These are phyloP conservation scores for Leptinotarsa undecemlineata DNA, from an alignment of 1,140 invertebrate genomes.

Conservation along the genomic window DNA sequence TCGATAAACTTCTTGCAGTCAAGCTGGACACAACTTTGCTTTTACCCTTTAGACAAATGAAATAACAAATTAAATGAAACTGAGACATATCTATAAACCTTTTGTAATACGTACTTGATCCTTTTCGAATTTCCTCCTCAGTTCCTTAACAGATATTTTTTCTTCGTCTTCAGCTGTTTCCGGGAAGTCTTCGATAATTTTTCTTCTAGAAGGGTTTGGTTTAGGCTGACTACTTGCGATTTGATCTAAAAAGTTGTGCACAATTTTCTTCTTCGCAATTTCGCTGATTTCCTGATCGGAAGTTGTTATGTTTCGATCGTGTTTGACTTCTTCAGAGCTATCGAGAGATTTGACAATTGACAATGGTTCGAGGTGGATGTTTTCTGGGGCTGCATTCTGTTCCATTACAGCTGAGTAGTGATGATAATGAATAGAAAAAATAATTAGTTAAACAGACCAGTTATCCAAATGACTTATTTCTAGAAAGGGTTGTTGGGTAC, in stretches of 20 bases:
- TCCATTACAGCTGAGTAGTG: too few relatives aligned
- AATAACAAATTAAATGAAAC: background rate
- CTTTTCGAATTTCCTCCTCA: constrained; percentile 46
- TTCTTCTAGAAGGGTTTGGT: background rate
- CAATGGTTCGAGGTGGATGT: background rate
- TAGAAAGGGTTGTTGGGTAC: too few relatives aligned
- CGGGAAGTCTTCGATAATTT: background rate
- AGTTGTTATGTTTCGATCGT: constrained; percentile 6
- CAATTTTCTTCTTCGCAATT: constrained; percentile 28
- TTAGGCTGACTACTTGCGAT: constrained; percentile 22
- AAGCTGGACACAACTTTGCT: constrained; percentile 69
- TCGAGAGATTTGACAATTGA: background rate
- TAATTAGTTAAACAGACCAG: too few relatives aligned
- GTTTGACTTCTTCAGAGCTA: background rate
- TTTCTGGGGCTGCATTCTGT: too few relatives aligned
- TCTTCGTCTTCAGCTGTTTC: constrained; percentile 24
- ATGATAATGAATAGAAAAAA: too few relatives aligned
- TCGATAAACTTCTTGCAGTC: constrained; percentile 78
- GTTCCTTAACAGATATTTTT: constrained; percentile 41
- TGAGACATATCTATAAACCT: background rate
- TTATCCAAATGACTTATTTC: too few relatives aligned
- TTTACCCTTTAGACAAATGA: constrained; percentile 24
- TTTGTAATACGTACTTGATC: constrained; percentile 37
- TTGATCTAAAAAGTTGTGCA: constrained; percentile 23
- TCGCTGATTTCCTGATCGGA: constrained; percentile 31